Evolutionary conservation across 2,888 invertebrate species (phyloP).

Genomic region (Drosophila limbata): DNA sequence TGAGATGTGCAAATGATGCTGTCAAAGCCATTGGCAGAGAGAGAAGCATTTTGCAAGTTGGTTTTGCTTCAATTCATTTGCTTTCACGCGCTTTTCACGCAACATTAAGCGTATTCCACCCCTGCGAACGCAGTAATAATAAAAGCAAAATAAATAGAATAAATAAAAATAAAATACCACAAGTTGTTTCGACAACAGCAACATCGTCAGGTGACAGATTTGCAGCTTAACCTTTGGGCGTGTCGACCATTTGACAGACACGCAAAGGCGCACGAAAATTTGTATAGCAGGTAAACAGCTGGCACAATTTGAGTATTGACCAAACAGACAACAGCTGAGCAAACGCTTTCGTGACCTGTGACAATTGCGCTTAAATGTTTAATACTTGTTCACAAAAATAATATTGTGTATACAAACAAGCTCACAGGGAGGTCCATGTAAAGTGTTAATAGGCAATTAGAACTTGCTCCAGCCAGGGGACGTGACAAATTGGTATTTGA

Average conservation of each 20-base stretch:
- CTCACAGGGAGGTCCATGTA: background rate
- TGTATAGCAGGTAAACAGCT: constrained; percentile 19
- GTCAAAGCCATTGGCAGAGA: constrained; percentile 37
- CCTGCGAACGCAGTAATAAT: constrained; percentile 18
- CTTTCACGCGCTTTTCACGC: constrained; percentile 69
- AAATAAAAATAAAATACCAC: constrained; percentile 42
- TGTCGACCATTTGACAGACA: constrained; percentile 25
- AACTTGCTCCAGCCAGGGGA: constrained; percentile 1
- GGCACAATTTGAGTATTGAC: constrained; percentile 70
- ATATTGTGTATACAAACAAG: constrained; percentile 2
- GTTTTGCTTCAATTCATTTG: constrained; percentile 58
- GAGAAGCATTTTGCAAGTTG: constrained; percentile 43
- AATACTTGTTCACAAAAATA: constrained; percentile 42
- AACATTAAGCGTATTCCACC: constrained; percentile 63
- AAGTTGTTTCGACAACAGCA: constrained; percentile 15
- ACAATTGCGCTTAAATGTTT: constrained; percentile 55
- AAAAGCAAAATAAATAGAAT: constrained; percentile 39
- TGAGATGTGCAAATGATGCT: constrained; percentile 66
- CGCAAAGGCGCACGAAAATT: constrained; percentile 11
- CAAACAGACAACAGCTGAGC: constrained; percentile 60
- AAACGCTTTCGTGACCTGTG: constrained; percentile 66
- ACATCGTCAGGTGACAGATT: constrained; percentile 61
- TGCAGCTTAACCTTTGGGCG: constrained; percentile 59
- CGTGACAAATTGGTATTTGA: constrained; percentile 12
- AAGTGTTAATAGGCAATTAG: constrained; percentile 64